Conservation (phyloP, 2,797 vertebrate species). For the Enteromius anoplus region DNA sequence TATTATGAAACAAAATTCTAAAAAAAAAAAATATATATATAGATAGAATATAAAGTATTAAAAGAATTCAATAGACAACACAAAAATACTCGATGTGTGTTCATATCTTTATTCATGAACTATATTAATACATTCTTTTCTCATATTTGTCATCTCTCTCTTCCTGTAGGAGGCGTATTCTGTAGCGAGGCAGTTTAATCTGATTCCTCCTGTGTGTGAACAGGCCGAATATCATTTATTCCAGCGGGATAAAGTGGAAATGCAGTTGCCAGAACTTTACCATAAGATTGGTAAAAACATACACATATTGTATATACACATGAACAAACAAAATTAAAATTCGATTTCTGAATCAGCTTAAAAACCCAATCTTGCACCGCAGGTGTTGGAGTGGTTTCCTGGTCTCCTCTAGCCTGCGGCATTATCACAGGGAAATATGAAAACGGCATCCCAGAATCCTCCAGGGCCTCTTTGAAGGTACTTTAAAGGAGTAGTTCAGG, state of each 20-base stretch:
- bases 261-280: constrained; percentile 94
- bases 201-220: constrained; percentile 96
- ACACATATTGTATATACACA: not conserved
- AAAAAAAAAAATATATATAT: too few relatives aligned
- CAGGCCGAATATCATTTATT: constrained; percentile 98
- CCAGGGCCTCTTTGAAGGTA: constrained; percentile 96
- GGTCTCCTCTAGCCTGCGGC: constrained; percentile 97
- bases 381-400: constrained; percentile 99
- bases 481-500: not conserved
- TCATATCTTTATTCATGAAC: not conserved
- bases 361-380: constrained; percentile 27
- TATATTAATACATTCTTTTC: not conserved
- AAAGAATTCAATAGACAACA: not conserved
- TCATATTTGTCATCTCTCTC: constrained; percentile 25
- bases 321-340: not conserved
- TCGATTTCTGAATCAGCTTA: not conserved
- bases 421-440: constrained; percentile 99
- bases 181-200: constrained; percentile 96
- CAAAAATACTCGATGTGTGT: not conserved
- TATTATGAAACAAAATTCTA: too few relatives aligned
- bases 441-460: constrained; percentile 91
- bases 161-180: constrained; percentile 92
- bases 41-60: not conserved
- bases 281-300: constrained; percentile 91
- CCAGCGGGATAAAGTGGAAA: constrained; percentile 97